phyloP scores from a whole-genome alignment of 2,113 vertebrate species.

The Cnemophilus loriae region DNA sequence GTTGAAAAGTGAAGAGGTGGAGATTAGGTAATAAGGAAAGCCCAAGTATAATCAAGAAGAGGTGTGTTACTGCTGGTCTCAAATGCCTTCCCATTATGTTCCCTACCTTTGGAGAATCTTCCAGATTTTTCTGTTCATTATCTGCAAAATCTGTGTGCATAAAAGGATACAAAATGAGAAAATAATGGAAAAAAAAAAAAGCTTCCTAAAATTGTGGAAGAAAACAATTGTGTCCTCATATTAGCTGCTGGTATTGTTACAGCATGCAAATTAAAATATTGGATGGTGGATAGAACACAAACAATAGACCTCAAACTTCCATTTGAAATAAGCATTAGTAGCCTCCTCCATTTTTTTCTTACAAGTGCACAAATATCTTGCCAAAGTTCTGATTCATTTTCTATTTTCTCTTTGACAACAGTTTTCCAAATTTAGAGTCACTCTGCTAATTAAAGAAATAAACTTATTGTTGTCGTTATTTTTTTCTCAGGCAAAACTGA shows the following conservation, averaged over 20 bases:
- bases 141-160: constrained; percentile 10
- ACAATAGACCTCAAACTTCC: constrained; percentile 51
- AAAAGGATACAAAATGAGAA: constrained; percentile 19
- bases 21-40: neutral
- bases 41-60: neutral
- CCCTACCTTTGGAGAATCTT: neutral
- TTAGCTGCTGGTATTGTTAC: constrained; percentile 30
- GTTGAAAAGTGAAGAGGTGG: neutral
- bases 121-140: neutral
- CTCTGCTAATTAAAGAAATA: constrained; percentile 11
- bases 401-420: constrained; percentile 2
- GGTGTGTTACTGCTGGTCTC: neutral
- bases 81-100: neutral
- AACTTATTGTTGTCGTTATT: neutral
- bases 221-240: constrained; percentile 39
- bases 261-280: constrained; percentile 18
- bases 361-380: neutral
- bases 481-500: neutral
- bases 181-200: neutral
- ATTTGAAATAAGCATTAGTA: constrained; percentile 25
- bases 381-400: neutral
- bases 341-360: neutral
- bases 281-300: constrained; percentile 7
- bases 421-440: constrained; percentile 15
- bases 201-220: constrained; percentile 53